Evolutionary conservation across 1,140 invertebrate species (phyloP), one percentile per base, ranked within the genome.

Genomic region (Cephus cinctus): DNA sequence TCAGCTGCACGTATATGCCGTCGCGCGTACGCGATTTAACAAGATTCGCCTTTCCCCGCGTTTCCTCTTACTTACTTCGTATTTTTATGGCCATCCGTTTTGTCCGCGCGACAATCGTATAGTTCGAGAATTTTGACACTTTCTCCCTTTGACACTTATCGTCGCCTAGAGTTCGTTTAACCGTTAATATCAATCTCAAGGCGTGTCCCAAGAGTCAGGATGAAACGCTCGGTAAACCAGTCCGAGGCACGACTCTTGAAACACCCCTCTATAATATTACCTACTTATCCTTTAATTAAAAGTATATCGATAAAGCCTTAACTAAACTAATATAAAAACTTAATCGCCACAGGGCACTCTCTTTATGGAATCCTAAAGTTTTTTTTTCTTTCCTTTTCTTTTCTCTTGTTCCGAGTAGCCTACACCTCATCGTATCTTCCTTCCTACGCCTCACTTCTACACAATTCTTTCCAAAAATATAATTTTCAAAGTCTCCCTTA

Each of bases 51-150:
- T 8, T 27, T 16, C 18, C 18, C 18, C 14, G 5, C 18, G 12
- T 2, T 2, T 16, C 12, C 12, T 6, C 5, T 14, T 35, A 35
- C 34, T 14, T 35, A 16, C 18, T 14, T 14, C 34, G 6, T 14
- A 35, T 14, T 35, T 14, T 35, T 35, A 8, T n/a, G 34, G 18
- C 12, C 34, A 35, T 16, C 34, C 12, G 2, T n/a, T 35, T n/a
- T n/a, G n/a, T n/a, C n/a, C n/a, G n/a, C n/a, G n/a, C n/a, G n/a
- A 35, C 18, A 35, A 35, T 35, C 6, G 12, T 35, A 35, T 30
- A 9, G 12, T 35, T 35, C 34, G 2, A 35, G 12, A 8, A 8
- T 35, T 12, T 5, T 35, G 6, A 6, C 1, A 11, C 34, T 16
- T 14, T 35, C 6, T 2, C 18, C 18, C 34, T 16, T 8, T 8